Evolutionary conservation across 2,797 vertebrate species (phyloP).

Genomic region (Myotis planiceps): DNA sequence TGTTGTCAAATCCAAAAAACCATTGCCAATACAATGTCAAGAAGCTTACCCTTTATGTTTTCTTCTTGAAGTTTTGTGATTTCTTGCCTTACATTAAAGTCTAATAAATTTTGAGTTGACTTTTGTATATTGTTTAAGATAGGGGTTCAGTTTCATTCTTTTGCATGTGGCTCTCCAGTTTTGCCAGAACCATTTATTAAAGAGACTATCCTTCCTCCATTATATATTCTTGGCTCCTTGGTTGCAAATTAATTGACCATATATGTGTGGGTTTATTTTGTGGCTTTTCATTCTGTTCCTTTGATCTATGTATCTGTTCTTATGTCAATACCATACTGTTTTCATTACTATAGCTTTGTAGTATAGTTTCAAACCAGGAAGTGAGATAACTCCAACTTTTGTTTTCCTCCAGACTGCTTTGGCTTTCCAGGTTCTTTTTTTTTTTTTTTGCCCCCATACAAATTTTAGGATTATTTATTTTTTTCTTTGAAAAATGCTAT

Average conservation of each 20-base stretch:
- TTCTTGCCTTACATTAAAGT: neutral
- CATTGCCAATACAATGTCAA: neutral
- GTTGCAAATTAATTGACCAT: neutral
- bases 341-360: neutral
- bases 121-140: neutral
- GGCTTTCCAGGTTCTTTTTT: neutral
- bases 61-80: neutral
- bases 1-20: neutral
- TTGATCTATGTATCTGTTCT: neutral
- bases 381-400: neutral
- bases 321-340: neutral
- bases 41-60: neutral
- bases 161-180: neutral
- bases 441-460: neutral
- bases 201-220: neutral
- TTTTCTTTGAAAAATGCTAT: neutral
- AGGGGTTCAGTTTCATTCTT: neutral
- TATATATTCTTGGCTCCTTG: neutral
- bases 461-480: neutral
- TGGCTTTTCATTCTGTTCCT: neutral
- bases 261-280: neutral
- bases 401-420: neutral
- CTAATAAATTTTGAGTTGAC: neutral
- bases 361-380: neutral
- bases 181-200: neutral